Percentiles rank a stretch among this genome's conserved stretches.
phyloP scores from a whole-genome alignment of 30 jellyfish, hydroid and myxozoan species.

The Turritopsis rubra region DNA sequence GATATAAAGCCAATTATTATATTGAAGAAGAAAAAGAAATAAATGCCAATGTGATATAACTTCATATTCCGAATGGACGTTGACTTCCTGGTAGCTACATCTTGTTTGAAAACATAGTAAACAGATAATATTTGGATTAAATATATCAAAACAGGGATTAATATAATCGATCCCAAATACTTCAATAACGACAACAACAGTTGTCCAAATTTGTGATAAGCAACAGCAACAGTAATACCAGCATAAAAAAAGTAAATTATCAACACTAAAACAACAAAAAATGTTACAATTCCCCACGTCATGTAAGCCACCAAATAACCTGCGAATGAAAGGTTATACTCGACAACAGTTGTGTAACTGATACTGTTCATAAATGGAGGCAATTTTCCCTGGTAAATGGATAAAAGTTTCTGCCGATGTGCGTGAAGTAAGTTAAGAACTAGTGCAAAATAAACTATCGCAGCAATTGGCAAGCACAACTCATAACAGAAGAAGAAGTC shows the following conservation, averaged over 20 bases:
- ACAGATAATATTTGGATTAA: background rate
- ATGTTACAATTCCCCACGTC: conserved; percentile 16
- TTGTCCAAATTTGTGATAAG: background rate
- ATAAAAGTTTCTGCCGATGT: background rate
- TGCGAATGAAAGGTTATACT: background rate
- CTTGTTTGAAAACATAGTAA: background rate
- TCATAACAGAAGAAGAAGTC: background rate
- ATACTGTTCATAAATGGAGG: background rate
- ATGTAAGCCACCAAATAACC: conserved; percentile 25
- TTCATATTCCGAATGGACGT: background rate
- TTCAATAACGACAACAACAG: background rate
- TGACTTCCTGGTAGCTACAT: background rate
- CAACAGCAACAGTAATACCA: background rate
- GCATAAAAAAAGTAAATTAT: conserved; percentile 12
- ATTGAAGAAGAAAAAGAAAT: conserved; percentile 17
- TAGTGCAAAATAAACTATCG: background rate
- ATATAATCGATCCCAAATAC: background rate
- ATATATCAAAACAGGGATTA: background rate
- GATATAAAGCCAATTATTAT: conserved; percentile 18
- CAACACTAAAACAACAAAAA: background rate
- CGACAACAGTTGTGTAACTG: background rate
- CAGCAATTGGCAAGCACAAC: conserved; percentile 3
- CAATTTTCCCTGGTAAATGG: background rate
- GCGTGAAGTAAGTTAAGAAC: background rate
- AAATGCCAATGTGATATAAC: conserved; percentile 4